phyloP scores from a whole-genome alignment of 2,888 invertebrate species.

The Morpho achilles region DNA sequence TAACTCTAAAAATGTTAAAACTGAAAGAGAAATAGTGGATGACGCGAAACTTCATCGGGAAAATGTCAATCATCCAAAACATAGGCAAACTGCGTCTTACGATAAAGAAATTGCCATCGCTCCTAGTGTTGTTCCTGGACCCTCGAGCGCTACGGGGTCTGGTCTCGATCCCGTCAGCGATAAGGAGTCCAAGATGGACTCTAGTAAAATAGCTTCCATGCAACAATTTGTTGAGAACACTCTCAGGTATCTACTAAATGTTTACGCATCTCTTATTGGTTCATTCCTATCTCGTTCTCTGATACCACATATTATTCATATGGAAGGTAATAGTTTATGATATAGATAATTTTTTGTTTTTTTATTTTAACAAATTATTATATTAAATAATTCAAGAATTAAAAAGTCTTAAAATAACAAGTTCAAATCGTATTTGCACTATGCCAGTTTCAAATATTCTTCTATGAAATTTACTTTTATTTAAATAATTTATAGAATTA shows the following conservation, averaged over 20 bases:
- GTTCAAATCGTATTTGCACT: too few species aligned
- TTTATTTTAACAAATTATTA: too few species aligned
- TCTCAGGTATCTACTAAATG: conserved; percentile 70
- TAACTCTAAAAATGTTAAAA: conserved; percentile 70
- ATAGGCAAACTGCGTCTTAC: conserved; percentile 79
- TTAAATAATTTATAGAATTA: too few species aligned
- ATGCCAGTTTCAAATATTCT: too few species aligned
- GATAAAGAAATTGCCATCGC: conserved; percentile 71
- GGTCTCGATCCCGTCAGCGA: conserved; percentile 45
- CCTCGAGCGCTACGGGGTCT: conserved; percentile 53
- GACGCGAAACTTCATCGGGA: conserved; percentile 79
- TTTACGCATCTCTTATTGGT: conserved; percentile 1
- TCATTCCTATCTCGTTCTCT: neutral
- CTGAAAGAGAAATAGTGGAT: conserved; percentile 71
- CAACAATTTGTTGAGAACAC: conserved; percentile 82
- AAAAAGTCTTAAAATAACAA: too few species aligned
- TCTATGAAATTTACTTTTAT: too few species aligned
- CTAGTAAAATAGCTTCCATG: conserved; percentile 73
- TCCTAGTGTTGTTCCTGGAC: conserved; percentile 60
- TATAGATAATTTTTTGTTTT: neutral
- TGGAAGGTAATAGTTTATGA: neutral
- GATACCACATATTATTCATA: neutral
- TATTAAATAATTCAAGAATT: too few species aligned
- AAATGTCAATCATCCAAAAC: conserved; percentile 80
- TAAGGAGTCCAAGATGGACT: conserved; percentile 68